Evolutionary conservation across 2,113 vertebrate species (phyloP).

Genomic region (Pyrgilauda ruficollis): DNA sequence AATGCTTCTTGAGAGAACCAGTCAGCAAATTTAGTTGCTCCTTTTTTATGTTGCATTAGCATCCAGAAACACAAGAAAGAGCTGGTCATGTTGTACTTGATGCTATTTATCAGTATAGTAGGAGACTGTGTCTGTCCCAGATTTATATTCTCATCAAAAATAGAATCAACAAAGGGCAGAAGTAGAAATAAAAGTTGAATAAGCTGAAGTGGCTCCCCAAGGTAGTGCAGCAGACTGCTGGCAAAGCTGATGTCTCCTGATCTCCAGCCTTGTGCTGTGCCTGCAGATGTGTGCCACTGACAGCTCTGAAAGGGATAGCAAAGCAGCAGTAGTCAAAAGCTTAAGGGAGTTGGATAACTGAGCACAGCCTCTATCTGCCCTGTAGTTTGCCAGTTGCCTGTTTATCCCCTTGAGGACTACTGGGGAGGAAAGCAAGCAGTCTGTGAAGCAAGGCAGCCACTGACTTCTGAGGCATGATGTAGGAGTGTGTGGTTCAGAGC

Average conservation of each 20-base stretch:
- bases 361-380: background rate
- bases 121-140: background rate
- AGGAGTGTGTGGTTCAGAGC: background rate
- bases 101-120: background rate
- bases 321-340: background rate
- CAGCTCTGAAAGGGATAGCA: background rate
- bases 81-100: background rate
- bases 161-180: background rate
- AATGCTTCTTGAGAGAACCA: background rate
- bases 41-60: background rate
- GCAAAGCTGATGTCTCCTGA: background rate
- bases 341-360: background rate
- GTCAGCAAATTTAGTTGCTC: background rate
- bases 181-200: background rate
- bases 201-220: background rate
- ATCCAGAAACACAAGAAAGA: background rate
- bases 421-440: background rate
- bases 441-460: background rate
- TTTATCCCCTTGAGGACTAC: background rate
- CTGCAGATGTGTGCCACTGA: background rate
- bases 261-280: background rate
- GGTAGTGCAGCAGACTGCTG: background rate
- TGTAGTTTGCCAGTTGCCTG: background rate
- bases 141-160: background rate
- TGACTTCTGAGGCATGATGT: rapidly evolving